Conservation (phyloP, 2,113 vertebrate species). For the Eira barbara region DNA sequence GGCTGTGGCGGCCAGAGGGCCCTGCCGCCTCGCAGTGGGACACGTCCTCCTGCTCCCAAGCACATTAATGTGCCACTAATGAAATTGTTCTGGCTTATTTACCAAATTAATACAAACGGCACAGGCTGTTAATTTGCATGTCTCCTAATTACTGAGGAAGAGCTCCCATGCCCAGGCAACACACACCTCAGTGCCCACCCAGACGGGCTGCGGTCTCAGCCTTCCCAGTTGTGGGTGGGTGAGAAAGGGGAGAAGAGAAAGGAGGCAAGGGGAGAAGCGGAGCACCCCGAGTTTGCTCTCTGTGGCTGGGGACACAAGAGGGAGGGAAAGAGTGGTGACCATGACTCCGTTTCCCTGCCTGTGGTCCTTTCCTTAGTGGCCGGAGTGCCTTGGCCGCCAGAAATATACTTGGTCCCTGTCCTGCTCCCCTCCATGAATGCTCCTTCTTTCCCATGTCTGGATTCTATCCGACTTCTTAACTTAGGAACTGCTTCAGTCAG, state of each 20-base stretch:
- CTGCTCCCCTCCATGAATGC: not conserved
- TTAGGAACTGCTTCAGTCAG: constrained; percentile 1
- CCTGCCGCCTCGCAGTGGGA: constrained; percentile 46
- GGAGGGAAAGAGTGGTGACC: not conserved
- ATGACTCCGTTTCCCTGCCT: not conserved
- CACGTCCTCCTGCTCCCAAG: constrained; percentile 68
- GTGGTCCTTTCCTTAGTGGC: not conserved
- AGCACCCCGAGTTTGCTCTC: not conserved
- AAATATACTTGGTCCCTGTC: not conserved
- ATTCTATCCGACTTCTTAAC: constrained; percentile 17
- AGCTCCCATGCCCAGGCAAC: constrained; percentile 19
- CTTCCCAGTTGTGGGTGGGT: not conserved
- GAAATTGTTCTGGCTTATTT: constrained; percentile 81
- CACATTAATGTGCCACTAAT: constrained; percentile 77
- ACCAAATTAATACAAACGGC: constrained; percentile 78
- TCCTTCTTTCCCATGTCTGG: not conserved
- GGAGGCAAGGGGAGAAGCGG: not conserved
- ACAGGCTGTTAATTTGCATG: constrained; percentile 75
- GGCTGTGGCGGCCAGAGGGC: not conserved
- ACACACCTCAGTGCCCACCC: constrained; percentile 20
- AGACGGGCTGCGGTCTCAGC: not conserved
- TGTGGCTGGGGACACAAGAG: not conserved
- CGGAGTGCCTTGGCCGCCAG: not conserved
- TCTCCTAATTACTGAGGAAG: constrained; percentile 73
- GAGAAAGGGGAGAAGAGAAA: not conserved